Conservation (phyloP, 2,888 invertebrate species). For the Lasioglossum malachurum region DNA sequence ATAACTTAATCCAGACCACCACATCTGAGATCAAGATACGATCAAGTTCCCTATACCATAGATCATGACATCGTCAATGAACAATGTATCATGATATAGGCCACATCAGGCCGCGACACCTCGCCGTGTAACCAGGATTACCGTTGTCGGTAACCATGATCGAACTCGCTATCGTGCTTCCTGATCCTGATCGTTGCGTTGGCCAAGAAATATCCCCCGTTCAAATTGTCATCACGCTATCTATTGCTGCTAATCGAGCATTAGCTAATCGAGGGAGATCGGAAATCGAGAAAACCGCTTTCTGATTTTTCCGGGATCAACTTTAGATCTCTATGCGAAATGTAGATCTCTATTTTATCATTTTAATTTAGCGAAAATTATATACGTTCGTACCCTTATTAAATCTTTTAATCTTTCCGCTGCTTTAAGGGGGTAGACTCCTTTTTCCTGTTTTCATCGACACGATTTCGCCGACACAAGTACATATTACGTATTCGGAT, state of each 20-base stretch:
- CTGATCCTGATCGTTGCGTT: background rate
- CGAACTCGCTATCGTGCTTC: background rate
- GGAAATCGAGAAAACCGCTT: background rate
- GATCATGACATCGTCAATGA: background rate
- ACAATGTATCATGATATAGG: background rate
- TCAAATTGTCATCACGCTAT: background rate
- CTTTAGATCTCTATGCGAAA: too few species aligned
- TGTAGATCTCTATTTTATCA: too few species aligned
- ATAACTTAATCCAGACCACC: constrained; percentile 9
- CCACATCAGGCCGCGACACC: constrained; percentile 4
- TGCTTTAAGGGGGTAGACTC: too few species aligned
- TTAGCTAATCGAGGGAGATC: background rate
- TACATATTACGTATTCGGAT: background rate
- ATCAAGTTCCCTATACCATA: background rate
- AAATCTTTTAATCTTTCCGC: too few species aligned
- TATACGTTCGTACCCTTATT: too few species aligned
- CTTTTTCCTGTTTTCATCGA: too few species aligned
- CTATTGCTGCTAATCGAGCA: background rate
- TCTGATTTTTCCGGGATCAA: too few species aligned
- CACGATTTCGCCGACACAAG: too few species aligned
- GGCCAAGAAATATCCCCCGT: background rate
- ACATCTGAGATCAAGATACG: background rate
- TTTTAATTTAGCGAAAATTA: too few species aligned
- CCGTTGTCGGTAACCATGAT: background rate
- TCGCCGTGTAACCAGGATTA: constrained; percentile 4